phyloP scores from a whole-genome alignment of 1,140 invertebrate species.

The honey bee (Apis mellifera) region Amel_HAv3.1 CM009936.2:13288501-13289000 shows the following conservation, averaged over 20 bases:
- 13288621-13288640: neutral
- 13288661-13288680: neutral
- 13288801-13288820: conserved; percentile 33
- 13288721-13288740: neutral
- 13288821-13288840: conserved; percentile 56
- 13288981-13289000: neutral
- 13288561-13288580: neutral
- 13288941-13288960: no score
- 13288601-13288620: no score
- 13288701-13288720: neutral
- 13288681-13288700: conserved; percentile 29
- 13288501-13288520: neutral
- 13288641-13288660: neutral
- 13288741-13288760: neutral
- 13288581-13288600: neutral
- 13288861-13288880: neutral
- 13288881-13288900: neutral
- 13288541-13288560: no score
- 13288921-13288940: no score
- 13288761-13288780: neutral
- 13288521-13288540: neutral
- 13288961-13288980: neutral
- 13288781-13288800: neutral
- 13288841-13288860: neutral
- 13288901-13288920: no score